Conservation (phyloP, 1,140 invertebrate species). For the Diorhabda sublineata region DNA sequence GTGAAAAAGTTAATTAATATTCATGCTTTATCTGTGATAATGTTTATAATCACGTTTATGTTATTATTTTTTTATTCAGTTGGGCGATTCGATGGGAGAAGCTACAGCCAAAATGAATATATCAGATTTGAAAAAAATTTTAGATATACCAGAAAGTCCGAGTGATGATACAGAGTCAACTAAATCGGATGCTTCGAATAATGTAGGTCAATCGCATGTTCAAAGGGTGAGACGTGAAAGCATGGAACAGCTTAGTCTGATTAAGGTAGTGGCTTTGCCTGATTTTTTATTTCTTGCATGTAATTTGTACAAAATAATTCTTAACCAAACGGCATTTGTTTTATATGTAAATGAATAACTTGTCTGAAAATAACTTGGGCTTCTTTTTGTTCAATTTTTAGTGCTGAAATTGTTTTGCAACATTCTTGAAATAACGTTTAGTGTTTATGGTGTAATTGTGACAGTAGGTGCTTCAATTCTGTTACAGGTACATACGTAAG, state of each 20-base stretch:
- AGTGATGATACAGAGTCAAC: conserved; percentile 36
- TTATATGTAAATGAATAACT: too few relatives aligned
- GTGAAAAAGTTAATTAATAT: background rate
- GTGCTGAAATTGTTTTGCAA: too few relatives aligned
- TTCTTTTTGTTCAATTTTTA: too few relatives aligned
- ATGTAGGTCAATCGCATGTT: conserved; percentile 24
- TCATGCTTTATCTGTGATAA: background rate
- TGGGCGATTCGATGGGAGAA: conserved; percentile 86
- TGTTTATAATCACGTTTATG: background rate
- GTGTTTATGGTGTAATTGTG: too few relatives aligned
- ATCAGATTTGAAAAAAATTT: conserved; percentile 77
- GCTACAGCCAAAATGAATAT: conserved; percentile 92
- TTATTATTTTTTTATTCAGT: conserved; percentile 46
- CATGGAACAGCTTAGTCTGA: conserved; percentile 94
- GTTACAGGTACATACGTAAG: too few relatives aligned
- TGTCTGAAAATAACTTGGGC: too few relatives aligned
- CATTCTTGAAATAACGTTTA: too few relatives aligned
- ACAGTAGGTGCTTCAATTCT: too few relatives aligned
- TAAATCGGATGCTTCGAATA: conserved; percentile 20
- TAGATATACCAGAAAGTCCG: conserved; percentile 64
- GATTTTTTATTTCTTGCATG: conserved; percentile 11
- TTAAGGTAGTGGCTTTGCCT: conserved; percentile 63
- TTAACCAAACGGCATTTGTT: too few relatives aligned
- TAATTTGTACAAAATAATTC: background rate
- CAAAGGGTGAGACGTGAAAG: conserved; percentile 77